phyloP scores from a whole-genome alignment of 2,113 vertebrate species.

The Gasterosteus aculeatus region DNA sequence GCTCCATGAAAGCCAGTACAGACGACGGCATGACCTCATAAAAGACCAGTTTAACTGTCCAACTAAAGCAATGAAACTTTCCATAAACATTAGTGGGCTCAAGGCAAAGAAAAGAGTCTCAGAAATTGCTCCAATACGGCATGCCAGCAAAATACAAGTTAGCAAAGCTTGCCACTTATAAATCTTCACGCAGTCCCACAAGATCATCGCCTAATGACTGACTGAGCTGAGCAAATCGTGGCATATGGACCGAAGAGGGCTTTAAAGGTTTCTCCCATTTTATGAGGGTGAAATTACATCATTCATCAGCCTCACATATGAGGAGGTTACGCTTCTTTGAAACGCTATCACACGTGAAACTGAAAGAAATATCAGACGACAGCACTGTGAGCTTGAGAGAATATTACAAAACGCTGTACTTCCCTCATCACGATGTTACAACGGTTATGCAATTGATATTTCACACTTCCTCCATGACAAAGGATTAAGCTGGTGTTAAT shows the following conservation, averaged over 20 bases:
- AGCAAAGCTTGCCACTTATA: slow-evolving; percentile 4
- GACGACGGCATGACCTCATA: slow-evolving; percentile 65
- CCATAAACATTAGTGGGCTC: slow-evolving; percentile 67
- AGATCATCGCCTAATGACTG: slow-evolving; percentile 19
- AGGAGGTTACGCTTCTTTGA: slow-evolving; percentile 20
- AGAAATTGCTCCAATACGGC: slow-evolving; percentile 8
- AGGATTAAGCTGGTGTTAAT: background rate
- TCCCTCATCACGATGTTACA: slow-evolving; percentile 3
- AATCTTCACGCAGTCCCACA: slow-evolving; percentile 7
- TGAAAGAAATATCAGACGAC: background rate
- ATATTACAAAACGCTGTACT: slow-evolving; percentile 24
- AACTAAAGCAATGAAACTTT: slow-evolving; percentile 69
- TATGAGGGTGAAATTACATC: slow-evolving; percentile 17
- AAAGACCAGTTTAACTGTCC: slow-evolving; percentile 64
- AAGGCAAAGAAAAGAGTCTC: slow-evolving; percentile 15
- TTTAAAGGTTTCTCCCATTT: slow-evolving; percentile 8
- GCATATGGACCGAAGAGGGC: background rate
- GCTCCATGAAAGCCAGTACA: slow-evolving; percentile 46
- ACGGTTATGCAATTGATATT: slow-evolving; percentile 14
- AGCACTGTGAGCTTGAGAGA: slow-evolving; percentile 5
- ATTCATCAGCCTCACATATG: slow-evolving; percentile 28
- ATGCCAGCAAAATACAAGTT: background rate
- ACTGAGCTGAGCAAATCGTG: slow-evolving; percentile 2
- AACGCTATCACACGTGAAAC: background rate
- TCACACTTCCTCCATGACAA: slow-evolving; percentile 17